phyloP scores from a whole-genome alignment of 2,797 vertebrate species.

The Fistularia commersonii region DNA sequence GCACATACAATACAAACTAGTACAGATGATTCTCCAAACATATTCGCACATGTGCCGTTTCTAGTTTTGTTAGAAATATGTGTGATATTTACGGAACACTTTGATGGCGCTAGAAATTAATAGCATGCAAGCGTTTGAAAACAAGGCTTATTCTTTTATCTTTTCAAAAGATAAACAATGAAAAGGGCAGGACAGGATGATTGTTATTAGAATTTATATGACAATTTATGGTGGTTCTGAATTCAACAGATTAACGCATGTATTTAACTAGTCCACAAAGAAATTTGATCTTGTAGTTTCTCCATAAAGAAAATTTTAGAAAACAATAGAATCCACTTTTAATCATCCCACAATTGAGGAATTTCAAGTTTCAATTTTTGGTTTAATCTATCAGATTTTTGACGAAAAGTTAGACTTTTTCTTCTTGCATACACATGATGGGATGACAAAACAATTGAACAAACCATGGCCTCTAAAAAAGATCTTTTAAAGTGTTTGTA shows the following conservation, averaged over 20 bases:
- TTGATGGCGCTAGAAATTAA: too few species aligned
- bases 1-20: too few species aligned
- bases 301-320: neutral
- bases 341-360: too few species aligned
- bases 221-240: neutral
- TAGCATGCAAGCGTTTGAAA: neutral
- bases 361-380: neutral
- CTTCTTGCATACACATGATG: neutral
- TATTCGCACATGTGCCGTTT: too few species aligned
- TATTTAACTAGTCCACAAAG: neutral
- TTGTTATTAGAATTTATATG: neutral
- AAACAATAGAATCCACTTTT: too few species aligned
- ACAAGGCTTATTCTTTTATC: constrained; percentile 2
- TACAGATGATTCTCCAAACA: too few species aligned
- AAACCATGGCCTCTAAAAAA: constrained; percentile 12
- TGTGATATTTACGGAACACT: too few species aligned
- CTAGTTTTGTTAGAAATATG: too few species aligned
- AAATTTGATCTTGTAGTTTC: neutral
- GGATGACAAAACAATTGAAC: constrained; percentile 10
- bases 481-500: neutral
- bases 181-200: neutral
- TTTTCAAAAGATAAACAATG: neutral
- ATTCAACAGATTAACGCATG: neutral
- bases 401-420: neutral
- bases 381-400: constrained; percentile 2